These are phyloP conservation scores for Paraescarpia echinospica DNA, from an alignment of 1,140 invertebrate species.

Conservation along the genomic window DNA sequence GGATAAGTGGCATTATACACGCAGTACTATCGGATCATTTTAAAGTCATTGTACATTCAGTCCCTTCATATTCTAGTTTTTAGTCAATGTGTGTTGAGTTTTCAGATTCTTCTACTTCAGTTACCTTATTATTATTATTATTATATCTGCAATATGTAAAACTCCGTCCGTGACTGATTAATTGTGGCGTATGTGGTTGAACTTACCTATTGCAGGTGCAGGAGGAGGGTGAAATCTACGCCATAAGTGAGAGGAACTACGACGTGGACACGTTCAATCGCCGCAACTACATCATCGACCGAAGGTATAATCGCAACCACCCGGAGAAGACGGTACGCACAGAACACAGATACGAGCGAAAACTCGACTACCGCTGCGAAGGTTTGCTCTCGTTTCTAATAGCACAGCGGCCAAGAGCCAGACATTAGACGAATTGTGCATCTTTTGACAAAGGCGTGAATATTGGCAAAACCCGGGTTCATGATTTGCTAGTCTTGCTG, in stretches of 20 bases:
- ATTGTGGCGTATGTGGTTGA: not conserved
- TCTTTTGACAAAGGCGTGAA: too few species aligned
- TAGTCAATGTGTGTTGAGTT: too few species aligned
- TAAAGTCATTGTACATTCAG: too few species aligned
- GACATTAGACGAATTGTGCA: too few species aligned
- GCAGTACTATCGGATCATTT: too few species aligned
- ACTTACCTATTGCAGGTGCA: not conserved
- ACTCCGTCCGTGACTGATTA: not conserved
- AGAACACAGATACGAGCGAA: slow-evolving; percentile 35
- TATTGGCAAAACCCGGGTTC: too few species aligned
- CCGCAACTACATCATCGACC: slow-evolving; percentile 25
- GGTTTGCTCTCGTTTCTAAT: slow-evolving; percentile 23
- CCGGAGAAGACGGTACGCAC: slow-evolving; percentile 9
- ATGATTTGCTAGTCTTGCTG: too few species aligned
- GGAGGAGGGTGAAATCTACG: slow-evolving; percentile 15
- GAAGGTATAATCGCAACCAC: slow-evolving; percentile 21
- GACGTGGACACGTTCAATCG: slow-evolving; percentile 7
- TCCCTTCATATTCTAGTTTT: too few species aligned
- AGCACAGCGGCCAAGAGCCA: too few species aligned
- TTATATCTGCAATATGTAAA: too few species aligned
- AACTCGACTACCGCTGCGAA: slow-evolving; percentile 47
- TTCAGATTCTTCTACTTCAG: too few species aligned
- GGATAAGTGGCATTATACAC: too few species aligned
- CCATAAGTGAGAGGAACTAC: not conserved
- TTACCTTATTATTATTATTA: not conserved